Evolutionary conservation across 1,140 invertebrate genomes (phyloP).

Genomic region (Polyergus mexicanus): DNA sequence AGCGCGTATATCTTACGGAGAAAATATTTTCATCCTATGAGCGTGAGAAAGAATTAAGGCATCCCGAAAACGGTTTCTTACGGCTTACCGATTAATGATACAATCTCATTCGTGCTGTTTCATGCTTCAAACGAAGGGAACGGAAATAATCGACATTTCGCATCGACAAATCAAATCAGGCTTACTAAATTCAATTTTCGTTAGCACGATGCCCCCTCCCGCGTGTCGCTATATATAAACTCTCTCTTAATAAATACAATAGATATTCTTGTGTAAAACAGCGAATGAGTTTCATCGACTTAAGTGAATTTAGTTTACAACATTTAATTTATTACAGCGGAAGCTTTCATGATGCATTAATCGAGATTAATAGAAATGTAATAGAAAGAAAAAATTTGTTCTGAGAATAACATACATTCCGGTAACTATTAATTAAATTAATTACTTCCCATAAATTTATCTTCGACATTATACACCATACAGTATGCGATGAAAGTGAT

Average conservation of each 20-base stretch:
- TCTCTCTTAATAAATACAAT: conserved; percentile 19
- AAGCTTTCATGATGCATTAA: conserved; percentile 44
- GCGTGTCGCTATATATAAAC: not conserved
- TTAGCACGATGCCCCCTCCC: not conserved
- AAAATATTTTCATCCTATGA: conserved; percentile 57
- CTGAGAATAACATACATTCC: not conserved
- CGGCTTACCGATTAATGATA: conserved; percentile 38
- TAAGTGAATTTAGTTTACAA: conserved; percentile 24
- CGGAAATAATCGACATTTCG: conserved; percentile 23
- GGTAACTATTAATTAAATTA: conserved; percentile 5
- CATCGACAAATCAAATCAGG: not conserved
- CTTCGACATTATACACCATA: conserved; percentile 24
- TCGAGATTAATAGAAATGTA: conserved; percentile 38
- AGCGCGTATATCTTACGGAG: conserved; percentile 41
- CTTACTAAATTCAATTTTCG: not conserved
- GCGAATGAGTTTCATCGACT: conserved; percentile 11
- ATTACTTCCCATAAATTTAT: conserved; percentile 18
- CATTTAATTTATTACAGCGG: not conserved
- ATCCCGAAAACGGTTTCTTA: conserved; percentile 10
- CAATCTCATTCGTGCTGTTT: not conserved
- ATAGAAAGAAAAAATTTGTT: conserved; percentile 25
- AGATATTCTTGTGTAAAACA: conserved; percentile 11
- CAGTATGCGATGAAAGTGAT: not conserved
- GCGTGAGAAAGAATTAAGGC: conserved; percentile 23
- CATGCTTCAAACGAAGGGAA: not conserved